Base-by-base conservation (phyloP, 2,797 vertebrate genomes). In the Myotis myotis region DNA sequence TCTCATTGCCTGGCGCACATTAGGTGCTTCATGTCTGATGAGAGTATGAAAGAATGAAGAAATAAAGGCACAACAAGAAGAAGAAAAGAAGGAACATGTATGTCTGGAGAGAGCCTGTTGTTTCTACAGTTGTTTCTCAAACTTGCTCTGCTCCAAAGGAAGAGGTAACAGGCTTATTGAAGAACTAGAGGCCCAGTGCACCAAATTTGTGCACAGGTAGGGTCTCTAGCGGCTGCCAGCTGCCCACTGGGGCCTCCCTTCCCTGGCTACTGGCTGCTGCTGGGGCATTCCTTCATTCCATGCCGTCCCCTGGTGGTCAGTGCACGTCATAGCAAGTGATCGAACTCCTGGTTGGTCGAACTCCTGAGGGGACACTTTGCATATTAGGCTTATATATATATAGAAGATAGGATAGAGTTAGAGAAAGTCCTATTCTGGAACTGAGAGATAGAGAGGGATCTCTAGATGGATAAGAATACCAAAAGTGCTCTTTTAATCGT, bases 111-210 rank as follows among this genome's bases (percentile, higher is more conserved):
- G 33, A 87, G 51, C 19, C 71, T 66, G 7, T 53, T 62, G 36
- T 79, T 94, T 72, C 75, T 64, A 78, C 7, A n/a, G 60, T 76
- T 72, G 49, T 86, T 89, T 93, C 71, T 66, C 64, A 36, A 55
- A 72, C 30, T 28, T 9, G 23, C 60, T 60, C 75, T 87, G 60
- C 44, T 60, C 51, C 71, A 93, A 41, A 83, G n/a, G 33, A 88
- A 81, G 60, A 23, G 19, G 13, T 74, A 83, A 44, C 17, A 47
- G 92, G 38, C 36, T 70, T 92, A 62, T 20, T 75, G 57, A 89
- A 89, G n/a, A 70, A 6, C 57, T 60, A 60, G 25, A 60, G 57
- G 11, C 57, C 25, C 8, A 10, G 25, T 28, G 25, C 57, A 28
- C 25, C 57, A 60, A 60, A 28, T 60, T 28, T 9, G 57, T 12